Conservation (phyloP, 2,797 vertebrate species). For the Ispidina picta region DNA sequence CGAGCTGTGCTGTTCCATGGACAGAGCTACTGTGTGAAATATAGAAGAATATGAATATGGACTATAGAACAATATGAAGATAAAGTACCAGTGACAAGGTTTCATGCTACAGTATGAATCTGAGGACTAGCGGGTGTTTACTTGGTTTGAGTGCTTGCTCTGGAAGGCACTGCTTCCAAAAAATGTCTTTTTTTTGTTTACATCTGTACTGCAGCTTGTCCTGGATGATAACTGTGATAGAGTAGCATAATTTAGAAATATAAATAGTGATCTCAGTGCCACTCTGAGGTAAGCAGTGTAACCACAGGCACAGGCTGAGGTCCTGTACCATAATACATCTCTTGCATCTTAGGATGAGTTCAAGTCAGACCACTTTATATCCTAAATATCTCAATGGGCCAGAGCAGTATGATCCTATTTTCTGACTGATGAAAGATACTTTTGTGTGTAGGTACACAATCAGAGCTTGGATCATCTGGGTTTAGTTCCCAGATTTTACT, state of each 20-base stretch:
- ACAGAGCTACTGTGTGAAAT: not conserved
- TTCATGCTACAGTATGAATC: not conserved
- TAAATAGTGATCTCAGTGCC: not conserved
- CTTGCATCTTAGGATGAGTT: not conserved
- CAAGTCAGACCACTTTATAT: no score
- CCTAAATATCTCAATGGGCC: no score
- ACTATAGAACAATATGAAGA: not conserved
- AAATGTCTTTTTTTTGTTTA: not conserved
- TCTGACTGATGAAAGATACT: not conserved
- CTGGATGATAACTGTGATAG: not conserved
- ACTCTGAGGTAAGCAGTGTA: not conserved
- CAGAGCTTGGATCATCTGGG: not conserved
- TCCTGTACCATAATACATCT: not conserved
- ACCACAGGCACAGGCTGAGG: not conserved
- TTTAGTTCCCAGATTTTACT: not conserved
- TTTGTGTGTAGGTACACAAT: not conserved
- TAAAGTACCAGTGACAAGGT: not conserved
- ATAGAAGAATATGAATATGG: not conserved
- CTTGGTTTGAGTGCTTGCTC: not conserved
- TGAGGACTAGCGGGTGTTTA: not conserved
- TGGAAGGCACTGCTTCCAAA: not conserved
- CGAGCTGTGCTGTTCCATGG: not conserved
- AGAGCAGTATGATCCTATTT: not conserved
- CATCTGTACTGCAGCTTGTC: not conserved
- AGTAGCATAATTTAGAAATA: not conserved